Conservation (phyloP, 2,888 invertebrate genomes). For the Ischnus inquisitorius region DNA sequence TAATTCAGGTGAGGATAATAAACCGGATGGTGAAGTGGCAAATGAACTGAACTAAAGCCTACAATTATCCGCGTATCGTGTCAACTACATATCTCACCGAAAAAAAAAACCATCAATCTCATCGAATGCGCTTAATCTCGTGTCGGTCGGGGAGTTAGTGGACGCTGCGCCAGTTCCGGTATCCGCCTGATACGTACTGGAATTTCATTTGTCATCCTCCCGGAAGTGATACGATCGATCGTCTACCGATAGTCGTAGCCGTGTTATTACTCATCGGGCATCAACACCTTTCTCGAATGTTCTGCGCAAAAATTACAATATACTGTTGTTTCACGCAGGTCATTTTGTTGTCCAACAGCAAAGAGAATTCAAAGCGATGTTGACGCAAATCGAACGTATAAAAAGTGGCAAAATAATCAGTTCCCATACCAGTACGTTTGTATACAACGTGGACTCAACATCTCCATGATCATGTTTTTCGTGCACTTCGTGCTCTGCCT, state of each 20-base stretch:
- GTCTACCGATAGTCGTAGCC: background rate
- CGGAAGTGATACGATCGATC: conserved; percentile 19
- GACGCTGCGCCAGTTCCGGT: background rate
- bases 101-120: conserved; percentile 5
- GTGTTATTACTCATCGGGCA: background rate
- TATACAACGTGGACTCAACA: background rate
- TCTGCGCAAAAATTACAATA: background rate
- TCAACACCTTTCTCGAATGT: background rate
- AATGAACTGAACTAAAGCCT: background rate
- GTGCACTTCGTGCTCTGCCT: background rate
- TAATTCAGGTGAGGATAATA: background rate
- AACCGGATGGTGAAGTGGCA: background rate
- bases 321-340: background rate
- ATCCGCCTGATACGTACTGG: background rate
- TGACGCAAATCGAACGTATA: background rate
- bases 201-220: conserved; percentile 4
- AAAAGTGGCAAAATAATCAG: background rate
- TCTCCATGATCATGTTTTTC: background rate
- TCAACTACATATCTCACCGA: background rate
- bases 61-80: conserved; percentile 1
- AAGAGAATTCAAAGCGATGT: background rate
- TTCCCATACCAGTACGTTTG: background rate
- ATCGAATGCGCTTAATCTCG: background rate
- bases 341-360: background rate
- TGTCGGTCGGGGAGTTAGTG: background rate